phyloP scores from a whole-genome alignment of 2,888 invertebrate species.

The Lycophotia porphyrea region DNA sequence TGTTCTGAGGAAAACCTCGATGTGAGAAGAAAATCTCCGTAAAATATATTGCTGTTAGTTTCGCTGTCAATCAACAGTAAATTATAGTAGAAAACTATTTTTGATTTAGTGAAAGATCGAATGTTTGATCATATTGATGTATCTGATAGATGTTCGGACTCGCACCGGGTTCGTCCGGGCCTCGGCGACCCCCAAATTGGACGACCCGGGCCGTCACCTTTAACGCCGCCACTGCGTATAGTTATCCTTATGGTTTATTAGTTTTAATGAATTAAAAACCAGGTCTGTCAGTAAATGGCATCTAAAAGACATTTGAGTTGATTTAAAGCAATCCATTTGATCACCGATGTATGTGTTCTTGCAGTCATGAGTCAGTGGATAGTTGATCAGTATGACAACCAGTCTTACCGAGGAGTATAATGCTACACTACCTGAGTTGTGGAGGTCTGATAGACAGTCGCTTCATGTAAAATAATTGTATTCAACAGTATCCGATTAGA shows the following conservation, averaged over 20 bases:
- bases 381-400: not conserved
- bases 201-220: no score
- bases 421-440: no score
- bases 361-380: not conserved
- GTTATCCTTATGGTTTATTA: no score
- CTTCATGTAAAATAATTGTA: not conserved
- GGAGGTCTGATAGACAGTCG: not conserved
- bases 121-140: not conserved
- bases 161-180: no score
- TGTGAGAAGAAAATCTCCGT: slow-evolving; percentile 27
- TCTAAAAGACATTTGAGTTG: not conserved
- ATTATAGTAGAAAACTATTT: not conserved
- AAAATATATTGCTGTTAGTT: not conserved
- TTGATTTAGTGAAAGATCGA: not conserved
- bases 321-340: not conserved
- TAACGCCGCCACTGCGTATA: no score
- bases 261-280: no score
- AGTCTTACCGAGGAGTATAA: not conserved
- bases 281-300: not conserved
- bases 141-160: no score
- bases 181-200: no score
- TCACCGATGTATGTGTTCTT: not conserved
- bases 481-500: not conserved
- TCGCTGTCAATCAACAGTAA: not conserved
- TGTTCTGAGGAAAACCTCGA: slow-evolving; percentile 25